A percentile compares a stretch with the other conserved stretches of the same genome.
These are phyloP conservation scores for Erannis defoliaria DNA, from an alignment of 2,888 invertebrate species.

Conservation along the genomic window DNA sequence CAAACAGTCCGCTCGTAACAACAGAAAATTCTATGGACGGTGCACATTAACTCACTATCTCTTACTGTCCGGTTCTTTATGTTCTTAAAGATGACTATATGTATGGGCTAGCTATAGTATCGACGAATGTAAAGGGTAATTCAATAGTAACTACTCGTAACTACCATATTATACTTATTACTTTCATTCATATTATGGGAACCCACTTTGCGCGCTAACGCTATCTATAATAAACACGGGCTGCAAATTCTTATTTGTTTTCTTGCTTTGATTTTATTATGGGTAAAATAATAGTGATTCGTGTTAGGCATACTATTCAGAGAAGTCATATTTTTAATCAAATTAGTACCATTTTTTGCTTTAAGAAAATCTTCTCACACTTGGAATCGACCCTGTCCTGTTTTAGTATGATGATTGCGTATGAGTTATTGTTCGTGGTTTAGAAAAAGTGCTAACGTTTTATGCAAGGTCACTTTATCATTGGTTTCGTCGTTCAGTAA, in stretches of 20 bases:
- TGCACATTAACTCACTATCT: slow-evolving; percentile 48
- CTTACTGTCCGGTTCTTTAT: slow-evolving; percentile 1
- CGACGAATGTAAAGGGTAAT: not conserved
- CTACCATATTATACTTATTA: not conserved
- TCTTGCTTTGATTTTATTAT: not conserved
- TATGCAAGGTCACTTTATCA: slow-evolving; percentile 47
- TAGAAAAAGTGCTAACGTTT: slow-evolving; percentile 56
- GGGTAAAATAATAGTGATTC: not conserved
- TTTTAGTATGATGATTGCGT: slow-evolving; percentile 54
- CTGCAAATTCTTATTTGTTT: not conserved
- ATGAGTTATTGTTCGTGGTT: slow-evolving; percentile 47
- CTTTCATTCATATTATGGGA: not conserved
- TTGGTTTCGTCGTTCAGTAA: slow-evolving; percentile 21
- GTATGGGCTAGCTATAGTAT: too few species aligned
- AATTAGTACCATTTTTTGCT: slow-evolving; percentile 49
- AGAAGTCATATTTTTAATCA: slow-evolving; percentile 41
- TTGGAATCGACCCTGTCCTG: slow-evolving; percentile 72
- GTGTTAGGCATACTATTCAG: not conserved
- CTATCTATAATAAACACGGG: too few species aligned
- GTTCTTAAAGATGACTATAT: not conserved
- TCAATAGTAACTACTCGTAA: slow-evolving; percentile 1
- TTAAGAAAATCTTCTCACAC: slow-evolving; percentile 66
- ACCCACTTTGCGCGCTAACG: not conserved
- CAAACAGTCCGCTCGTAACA: slow-evolving; percentile 22
- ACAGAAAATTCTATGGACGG: slow-evolving; percentile 37